Evolutionary conservation across 2,888 invertebrate species (phyloP).

Genomic region (Ormyrus thymus): DNA sequence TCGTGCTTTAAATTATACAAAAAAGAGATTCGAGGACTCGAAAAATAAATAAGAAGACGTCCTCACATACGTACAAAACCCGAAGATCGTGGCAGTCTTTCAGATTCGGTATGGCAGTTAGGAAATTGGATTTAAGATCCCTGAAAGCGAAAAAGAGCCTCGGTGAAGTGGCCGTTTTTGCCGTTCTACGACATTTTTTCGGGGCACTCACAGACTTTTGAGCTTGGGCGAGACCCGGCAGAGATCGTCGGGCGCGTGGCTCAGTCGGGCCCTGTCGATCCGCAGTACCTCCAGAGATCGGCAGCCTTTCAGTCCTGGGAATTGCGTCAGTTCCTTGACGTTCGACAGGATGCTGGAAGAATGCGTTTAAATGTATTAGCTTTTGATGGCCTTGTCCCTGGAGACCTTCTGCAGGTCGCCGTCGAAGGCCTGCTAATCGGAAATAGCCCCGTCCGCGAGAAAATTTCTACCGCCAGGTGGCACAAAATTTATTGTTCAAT

Average conservation of each 20-base stretch:
- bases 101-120: slow-evolving; percentile 86
- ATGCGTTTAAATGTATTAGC: too few relatives aligned
- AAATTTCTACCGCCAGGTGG: too few relatives aligned
- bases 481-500: too few relatives aligned
- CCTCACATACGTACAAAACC: slow-evolving; percentile 84
- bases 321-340: slow-evolving; percentile 84
- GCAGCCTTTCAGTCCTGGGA: slow-evolving; percentile 91
- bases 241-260: slow-evolving; percentile 83
- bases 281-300: slow-evolving; percentile 86
- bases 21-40: too few relatives aligned
- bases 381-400: too few relatives aligned
- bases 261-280: slow-evolving; percentile 88
- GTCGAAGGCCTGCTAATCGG: too few relatives aligned
- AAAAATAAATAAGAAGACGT: slow-evolving; percentile 46
- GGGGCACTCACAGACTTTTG: slow-evolving; percentile 86
- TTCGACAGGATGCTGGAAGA: slow-evolving; percentile 88
- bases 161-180: too few relatives aligned
- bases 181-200: not conserved
- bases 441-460: too few relatives aligned
- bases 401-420: too few relatives aligned
- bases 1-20: not conserved
- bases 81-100: slow-evolving; percentile 87
- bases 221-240: slow-evolving; percentile 87
- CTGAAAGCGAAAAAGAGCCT: slow-evolving; percentile 76
- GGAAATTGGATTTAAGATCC: slow-evolving; percentile 89